A percentile compares a stretch with the other conserved stretches of the same genome.
phyloP scores from a whole-genome alignment of 1,140 invertebrate species.

The Euglossa dilemma region DNA sequence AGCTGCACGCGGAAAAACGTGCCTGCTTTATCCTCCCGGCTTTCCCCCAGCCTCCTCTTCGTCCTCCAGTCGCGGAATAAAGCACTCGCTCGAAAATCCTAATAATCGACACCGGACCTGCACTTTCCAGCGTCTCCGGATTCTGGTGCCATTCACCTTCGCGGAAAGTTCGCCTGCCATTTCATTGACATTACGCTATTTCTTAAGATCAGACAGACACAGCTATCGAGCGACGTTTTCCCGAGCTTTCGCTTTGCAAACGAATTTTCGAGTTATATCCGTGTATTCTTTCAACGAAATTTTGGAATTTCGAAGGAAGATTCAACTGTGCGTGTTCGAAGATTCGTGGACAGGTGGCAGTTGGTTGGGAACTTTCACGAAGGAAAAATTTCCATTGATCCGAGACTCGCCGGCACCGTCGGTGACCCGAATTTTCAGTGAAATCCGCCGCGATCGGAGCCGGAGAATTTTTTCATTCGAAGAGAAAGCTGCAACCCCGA shows the following conservation, averaged over 20 bases:
- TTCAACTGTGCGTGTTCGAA: too few species aligned
- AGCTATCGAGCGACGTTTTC: too few species aligned
- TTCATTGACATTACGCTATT: neutral
- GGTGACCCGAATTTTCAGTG: slow-evolving; percentile 30
- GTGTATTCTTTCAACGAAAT: neutral
- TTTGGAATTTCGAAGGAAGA: neutral
- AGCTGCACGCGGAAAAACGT: neutral
- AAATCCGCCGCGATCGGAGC: slow-evolving; percentile 25
- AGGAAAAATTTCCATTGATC: neutral
- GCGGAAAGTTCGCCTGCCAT: neutral
- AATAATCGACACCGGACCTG: too few species aligned
- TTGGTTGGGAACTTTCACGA: slow-evolving; percentile 17
- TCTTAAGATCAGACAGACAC: neutral
- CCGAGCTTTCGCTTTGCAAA: neutral
- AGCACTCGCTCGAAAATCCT: neutral
- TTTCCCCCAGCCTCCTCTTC: neutral
- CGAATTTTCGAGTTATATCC: neutral
- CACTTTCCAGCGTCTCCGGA: too few species aligned
- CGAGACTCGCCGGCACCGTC: too few species aligned
- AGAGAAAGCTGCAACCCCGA: slow-evolving; percentile 56
- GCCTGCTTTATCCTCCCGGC: neutral
- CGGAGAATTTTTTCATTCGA: slow-evolving; percentile 52
- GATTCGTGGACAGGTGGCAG: too few species aligned
- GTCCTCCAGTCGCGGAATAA: rapidly evolving
- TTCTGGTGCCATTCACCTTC: neutral